Evolutionary conservation across 2,797 vertebrate species (phyloP).

Genomic region (Helostoma temminkii): DNA sequence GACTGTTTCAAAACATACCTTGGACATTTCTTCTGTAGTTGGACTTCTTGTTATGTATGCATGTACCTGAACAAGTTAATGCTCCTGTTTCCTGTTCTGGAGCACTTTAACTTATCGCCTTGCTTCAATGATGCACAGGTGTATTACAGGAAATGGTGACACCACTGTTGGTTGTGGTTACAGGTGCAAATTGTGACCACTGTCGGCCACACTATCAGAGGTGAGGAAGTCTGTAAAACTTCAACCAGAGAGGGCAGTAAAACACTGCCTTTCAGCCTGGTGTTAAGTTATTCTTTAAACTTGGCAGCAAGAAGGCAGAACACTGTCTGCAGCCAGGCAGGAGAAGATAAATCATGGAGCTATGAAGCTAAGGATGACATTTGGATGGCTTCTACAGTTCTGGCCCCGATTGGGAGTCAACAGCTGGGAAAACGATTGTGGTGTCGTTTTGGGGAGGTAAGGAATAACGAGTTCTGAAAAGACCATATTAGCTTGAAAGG

Average conservation of each 20-base stretch:
- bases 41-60: no score
- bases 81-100: no score
- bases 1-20: not conserved
- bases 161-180: not conserved
- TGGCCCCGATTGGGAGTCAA: not conserved
- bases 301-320: no score
- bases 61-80: no score
- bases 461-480: not conserved
- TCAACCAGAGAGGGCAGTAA: slow-evolving; percentile 3
- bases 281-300: not conserved
- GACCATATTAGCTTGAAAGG: not conserved
- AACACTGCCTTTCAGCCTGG: not conserved
- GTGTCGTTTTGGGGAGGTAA: not conserved
- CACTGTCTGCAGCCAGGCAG: not conserved
- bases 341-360: not conserved
- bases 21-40: no score
- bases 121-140: not conserved
- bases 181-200: not conserved
- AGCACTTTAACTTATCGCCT: not conserved
- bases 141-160: not conserved
- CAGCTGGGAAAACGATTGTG: not conserved
- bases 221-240: not conserved
- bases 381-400: not conserved
- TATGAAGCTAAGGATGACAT: not conserved
- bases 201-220: not conserved